phyloP scores from a whole-genome alignment of 2,113 vertebrate genomes.

The Campylorhamphus procurvoides region DNA sequence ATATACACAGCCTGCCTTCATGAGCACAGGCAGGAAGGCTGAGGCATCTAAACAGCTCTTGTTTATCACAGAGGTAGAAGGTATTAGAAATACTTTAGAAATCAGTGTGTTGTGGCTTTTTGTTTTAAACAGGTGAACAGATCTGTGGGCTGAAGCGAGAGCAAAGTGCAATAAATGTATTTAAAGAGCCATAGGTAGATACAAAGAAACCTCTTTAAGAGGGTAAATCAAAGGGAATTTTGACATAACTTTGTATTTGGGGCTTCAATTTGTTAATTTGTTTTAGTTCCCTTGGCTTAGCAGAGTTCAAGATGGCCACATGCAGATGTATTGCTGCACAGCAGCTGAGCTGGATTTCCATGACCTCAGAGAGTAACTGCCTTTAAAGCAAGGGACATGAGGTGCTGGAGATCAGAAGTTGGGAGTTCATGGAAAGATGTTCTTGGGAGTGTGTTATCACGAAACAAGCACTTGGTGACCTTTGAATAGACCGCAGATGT shows the following conservation, averaged over 20 bases:
- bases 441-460: background rate
- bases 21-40: background rate
- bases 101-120: background rate
- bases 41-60: background rate
- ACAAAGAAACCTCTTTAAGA: background rate
- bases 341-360: background rate
- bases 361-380: conserved; percentile 22
- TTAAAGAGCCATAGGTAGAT: background rate
- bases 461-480: background rate
- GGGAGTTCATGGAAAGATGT: conserved; percentile 14
- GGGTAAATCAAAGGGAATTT: background rate
- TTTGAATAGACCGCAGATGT: background rate
- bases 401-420: conserved; percentile 3
- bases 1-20: background rate
- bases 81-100: background rate
- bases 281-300: background rate
- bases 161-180: background rate
- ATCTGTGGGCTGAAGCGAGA: background rate
- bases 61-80: background rate
- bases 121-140: background rate
- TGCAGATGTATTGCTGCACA: background rate
- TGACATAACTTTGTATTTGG: background rate
- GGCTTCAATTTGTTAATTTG: background rate
- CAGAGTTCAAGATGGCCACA: conserved; percentile 45
- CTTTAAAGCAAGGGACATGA: background rate